phyloP scores from a whole-genome alignment of 2,797 vertebrate species.

The Enteromius argenteus region DNA sequence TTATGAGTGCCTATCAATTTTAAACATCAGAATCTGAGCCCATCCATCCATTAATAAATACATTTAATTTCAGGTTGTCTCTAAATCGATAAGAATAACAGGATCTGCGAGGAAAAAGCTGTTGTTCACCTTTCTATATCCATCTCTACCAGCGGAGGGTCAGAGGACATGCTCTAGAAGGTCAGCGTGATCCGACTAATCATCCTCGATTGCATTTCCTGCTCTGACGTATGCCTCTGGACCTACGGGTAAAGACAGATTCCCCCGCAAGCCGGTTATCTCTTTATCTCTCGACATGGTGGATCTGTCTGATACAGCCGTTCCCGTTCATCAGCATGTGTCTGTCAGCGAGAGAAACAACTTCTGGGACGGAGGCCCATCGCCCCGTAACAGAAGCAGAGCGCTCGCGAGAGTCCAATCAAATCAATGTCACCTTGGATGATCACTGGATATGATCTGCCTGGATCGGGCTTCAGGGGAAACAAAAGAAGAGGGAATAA shows the following conservation, averaged over 20 bases:
- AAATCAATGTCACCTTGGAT: constrained; percentile 57
- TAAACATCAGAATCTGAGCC: background rate
- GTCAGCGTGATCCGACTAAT: background rate
- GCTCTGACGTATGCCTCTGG: background rate
- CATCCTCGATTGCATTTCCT: background rate
- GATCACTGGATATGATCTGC: constrained; percentile 47
- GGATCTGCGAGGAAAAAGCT: background rate
- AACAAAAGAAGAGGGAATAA: constrained; percentile 39
- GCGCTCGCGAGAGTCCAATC: constrained; percentile 38
- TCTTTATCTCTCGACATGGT: constrained; percentile 39
- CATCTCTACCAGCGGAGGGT: background rate
- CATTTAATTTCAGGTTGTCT: background rate
- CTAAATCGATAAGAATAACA: background rate
- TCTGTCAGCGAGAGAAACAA: constrained; percentile 31
- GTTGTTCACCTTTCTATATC: background rate
- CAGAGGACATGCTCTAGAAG: background rate
- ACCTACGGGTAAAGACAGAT: background rate
- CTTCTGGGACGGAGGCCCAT: constrained; percentile 24
- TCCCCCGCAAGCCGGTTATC: constrained; percentile 8
- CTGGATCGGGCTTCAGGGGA: constrained; percentile 36
- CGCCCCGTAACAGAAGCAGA: constrained; percentile 22
- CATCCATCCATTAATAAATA: background rate
- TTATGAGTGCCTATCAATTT: background rate
- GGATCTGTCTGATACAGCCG: constrained; percentile 39
- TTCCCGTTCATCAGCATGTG: constrained; percentile 27